Conservation (phyloP, 2,797 vertebrate species). For the Nyctibius grandis region DNA sequence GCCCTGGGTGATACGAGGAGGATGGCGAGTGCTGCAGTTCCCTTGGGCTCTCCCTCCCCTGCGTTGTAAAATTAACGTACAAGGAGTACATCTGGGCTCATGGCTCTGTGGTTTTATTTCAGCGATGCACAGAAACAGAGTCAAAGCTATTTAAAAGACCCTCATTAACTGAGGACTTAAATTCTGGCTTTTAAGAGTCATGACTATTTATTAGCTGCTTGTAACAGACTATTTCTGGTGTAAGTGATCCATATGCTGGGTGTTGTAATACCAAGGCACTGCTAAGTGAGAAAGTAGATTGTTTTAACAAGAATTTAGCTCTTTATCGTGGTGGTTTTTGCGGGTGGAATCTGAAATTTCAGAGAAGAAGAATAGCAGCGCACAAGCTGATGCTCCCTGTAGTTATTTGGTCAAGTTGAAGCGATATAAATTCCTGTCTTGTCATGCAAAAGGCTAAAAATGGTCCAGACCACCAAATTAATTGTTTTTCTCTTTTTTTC, state of each 20-base stretch:
- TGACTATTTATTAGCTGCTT: background rate
- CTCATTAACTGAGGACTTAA: background rate
- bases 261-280: background rate
- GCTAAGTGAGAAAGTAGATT: background rate
- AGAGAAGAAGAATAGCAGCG: background rate
- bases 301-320: background rate
- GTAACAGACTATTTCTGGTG: background rate
- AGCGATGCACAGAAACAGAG: background rate
- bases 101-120: background rate
- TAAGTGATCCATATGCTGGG: background rate
- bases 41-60: background rate
- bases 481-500: background rate
- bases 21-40: background rate
- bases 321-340: background rate
- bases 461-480: background rate
- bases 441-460: conserved; percentile 9
- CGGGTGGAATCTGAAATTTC: background rate
- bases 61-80: background rate
- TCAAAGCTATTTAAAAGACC: background rate
- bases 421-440: background rate
- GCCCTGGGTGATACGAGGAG: background rate
- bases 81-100: background rate
- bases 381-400: background rate
- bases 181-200: background rate
- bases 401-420: background rate